Evolutionary conservation across 2,797 vertebrate genomes (phyloP).

Genomic region (Periophthalmus magnuspinnatus): DNA sequence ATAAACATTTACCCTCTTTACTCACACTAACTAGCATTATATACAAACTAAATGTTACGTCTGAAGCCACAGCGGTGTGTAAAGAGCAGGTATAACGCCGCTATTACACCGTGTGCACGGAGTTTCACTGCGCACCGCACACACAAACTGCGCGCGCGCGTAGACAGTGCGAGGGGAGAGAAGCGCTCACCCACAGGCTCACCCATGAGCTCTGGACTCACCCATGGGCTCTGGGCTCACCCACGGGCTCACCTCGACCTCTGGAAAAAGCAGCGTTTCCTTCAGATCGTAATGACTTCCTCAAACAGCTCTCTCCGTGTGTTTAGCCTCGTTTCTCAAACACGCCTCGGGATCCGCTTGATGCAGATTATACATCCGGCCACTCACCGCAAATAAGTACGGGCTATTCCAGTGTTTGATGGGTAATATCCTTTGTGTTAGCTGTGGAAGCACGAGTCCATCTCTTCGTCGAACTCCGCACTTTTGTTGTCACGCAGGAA

Average conservation of each 20-base stretch:
- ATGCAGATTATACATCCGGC: constrained; percentile 35
- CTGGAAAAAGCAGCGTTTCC: constrained; percentile 54
- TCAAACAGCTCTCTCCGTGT: constrained; percentile 50
- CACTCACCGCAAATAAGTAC: constrained; percentile 78
- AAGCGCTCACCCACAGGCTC: background rate
- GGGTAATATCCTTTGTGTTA: constrained; percentile 47
- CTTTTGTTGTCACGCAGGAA: constrained; percentile 75
- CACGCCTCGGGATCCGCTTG: constrained; percentile 44
- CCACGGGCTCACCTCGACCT: constrained; percentile 30
- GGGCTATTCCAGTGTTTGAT: constrained; percentile 65
- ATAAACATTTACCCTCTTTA: constrained; percentile 26
- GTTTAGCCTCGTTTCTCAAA: constrained; percentile 44
- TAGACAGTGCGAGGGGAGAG: background rate
- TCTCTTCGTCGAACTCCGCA: constrained; percentile 66
- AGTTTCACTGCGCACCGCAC: background rate
- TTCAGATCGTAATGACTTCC: constrained; percentile 69
- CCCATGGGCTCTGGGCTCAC: constrained; percentile 17
- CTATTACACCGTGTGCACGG: background rate
- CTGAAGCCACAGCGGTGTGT: constrained; percentile 5
- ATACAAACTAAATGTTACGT: constrained; percentile 10
- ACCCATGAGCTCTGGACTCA: constrained; percentile 13
- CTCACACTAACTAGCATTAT: constrained; percentile 26
- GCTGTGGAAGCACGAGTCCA: constrained; percentile 64
- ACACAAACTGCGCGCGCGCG: constrained; percentile 4
- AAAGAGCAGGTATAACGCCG: constrained; percentile 9